Percentiles rank a stretch among this genome's conserved stretches.
phyloP scores from a whole-genome alignment of 2,888 invertebrate genomes.

The Dasysyrphus albostriatus region DNA sequence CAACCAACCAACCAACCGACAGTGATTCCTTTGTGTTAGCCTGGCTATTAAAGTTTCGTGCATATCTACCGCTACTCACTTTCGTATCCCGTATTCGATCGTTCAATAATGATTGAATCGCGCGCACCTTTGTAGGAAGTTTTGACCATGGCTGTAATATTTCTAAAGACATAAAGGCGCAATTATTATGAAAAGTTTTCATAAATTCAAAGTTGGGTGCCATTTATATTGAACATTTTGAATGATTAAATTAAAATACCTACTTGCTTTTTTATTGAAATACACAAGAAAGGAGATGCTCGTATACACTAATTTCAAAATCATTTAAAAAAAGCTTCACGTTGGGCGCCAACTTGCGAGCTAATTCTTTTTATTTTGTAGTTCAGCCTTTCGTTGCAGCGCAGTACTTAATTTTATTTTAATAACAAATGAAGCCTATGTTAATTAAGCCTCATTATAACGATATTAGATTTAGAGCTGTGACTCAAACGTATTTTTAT shows the following conservation, averaged over 20 bases:
- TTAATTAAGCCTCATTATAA: conserved; percentile 9
- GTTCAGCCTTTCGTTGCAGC: neutral
- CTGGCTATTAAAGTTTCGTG: conserved; percentile 68
- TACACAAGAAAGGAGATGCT: rapidly evolving
- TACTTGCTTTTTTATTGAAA: neutral
- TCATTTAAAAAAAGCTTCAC: neutral
- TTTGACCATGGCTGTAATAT: conserved; percentile 14
- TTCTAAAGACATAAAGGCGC: neutral
- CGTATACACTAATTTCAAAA: neutral
- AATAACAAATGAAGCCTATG: neutral
- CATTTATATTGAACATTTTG: neutral
- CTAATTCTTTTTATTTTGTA: no score
- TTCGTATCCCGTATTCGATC: conserved; percentile 64
- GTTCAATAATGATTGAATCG: conserved; percentile 74
- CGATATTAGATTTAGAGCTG: neutral
- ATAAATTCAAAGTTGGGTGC: conserved; percentile 10
- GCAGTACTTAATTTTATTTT: neutral
- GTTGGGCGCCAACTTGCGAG: neutral
- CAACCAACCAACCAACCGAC: conserved; percentile 35
- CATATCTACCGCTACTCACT: conserved; percentile 65
- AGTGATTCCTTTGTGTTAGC: conserved; percentile 66
- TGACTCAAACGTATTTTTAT: neutral
- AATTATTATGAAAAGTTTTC: neutral
- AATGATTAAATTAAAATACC: neutral
- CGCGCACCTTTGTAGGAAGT: conserved; percentile 48